Evolutionary conservation across 2,797 vertebrate species (phyloP).

Genomic region (Coccyzus lansbergi): DNA sequence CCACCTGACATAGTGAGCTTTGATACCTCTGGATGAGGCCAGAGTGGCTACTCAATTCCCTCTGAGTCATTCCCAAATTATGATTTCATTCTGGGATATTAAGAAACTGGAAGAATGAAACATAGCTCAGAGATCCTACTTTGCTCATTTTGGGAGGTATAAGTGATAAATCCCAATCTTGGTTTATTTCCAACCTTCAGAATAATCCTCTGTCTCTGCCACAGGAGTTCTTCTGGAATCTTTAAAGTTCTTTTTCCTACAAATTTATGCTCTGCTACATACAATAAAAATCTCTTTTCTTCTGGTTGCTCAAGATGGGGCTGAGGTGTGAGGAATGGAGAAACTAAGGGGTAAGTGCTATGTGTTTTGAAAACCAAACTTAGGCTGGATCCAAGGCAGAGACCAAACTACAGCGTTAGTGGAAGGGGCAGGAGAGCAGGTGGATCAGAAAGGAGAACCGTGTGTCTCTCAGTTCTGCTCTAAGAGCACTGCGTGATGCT

Average conservation of each 20-base stretch:
- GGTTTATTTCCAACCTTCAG: not conserved
- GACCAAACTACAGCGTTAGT: no score
- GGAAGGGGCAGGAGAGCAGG: not conserved
- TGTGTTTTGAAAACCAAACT: not conserved
- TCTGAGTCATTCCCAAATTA: not conserved
- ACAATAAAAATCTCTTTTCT: not conserved
- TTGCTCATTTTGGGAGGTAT: not conserved
- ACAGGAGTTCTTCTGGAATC: not conserved
- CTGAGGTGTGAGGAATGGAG: not conserved
- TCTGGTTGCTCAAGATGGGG: not conserved
- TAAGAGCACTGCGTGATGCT: rapidly evolving
- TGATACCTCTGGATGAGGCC: not conserved
- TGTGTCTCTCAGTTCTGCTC: not conserved
- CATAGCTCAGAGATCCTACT: not conserved
- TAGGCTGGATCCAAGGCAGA: no score
- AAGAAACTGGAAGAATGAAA: not conserved
- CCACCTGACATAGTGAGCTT: rapidly evolving
- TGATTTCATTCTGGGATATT: no score
- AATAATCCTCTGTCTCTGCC: not conserved
- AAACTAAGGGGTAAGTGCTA: not conserved
- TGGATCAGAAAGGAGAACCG: not conserved
- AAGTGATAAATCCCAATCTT: not conserved
- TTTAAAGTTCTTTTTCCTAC: not conserved
- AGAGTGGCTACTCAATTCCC: not conserved
- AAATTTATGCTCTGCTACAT: not conserved